Base-by-base conservation (phyloP, 35 echinoderm and acorn worm genomes). In the Anneissia japonica region DNA sequence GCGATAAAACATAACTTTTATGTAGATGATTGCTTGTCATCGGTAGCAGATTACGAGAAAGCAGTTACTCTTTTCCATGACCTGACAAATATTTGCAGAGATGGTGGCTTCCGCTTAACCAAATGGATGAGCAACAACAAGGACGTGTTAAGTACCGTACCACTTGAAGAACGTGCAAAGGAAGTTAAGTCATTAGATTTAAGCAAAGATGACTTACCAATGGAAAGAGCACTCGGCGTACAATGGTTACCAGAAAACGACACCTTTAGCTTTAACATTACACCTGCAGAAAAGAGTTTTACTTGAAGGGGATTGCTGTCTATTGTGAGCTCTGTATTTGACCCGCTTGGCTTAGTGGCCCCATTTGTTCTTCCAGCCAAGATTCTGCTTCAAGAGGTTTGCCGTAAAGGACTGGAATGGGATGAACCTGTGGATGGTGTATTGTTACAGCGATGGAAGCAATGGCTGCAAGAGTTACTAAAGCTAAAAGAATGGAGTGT, bases 331-430 rank as follows among this genome's bases (percentile, higher is more conserved):
- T 77, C 84, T 1, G 29, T 86, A 0, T 86, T 40, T 31, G 84
- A 86, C 26, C 84, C 84, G 14, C 55, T 77, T 91, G 88, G 93
- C 36, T 80, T 76, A 19, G 32, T 88, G 14, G 32, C 73, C 2
- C 86, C 86, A 19, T 81, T 55, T 84, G 79, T 92, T 2, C 39
- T 92, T 26, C 86, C 81, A 75, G 79, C 85, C 30, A 93, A 93
- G 72, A 74, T 85, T 12, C 19, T 90, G 11, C 35, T 90, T n/a
- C 82, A 93, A 89, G 91, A 87, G 28, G 26, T 85, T 7, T 88
- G 80, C 34, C 10, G 86, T 1, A 32, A 74, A 43, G 40, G 81
- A 31, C 36, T 81, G 13, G 40, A 28, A 56, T 93, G 86, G 91
- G 86, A 93, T 37, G 82, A 93, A 79, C 21, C n/a, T 29, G 85